Conservation (phyloP, 2,888 invertebrate species). For the Gisinianus flammeolus region DNA sequence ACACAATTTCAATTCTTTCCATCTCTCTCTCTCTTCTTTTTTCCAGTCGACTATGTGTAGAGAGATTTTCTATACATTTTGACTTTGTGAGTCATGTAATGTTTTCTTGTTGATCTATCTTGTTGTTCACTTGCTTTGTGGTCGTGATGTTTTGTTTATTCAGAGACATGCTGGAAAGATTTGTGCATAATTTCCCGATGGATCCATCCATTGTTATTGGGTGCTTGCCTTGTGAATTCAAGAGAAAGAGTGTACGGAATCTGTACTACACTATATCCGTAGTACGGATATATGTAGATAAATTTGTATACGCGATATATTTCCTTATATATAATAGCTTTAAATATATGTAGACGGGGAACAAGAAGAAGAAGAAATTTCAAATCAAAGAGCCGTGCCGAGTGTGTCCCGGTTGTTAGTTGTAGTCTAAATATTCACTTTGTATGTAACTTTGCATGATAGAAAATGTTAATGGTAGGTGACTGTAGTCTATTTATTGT, state of each 20-base stretch:
- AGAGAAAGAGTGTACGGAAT: no score
- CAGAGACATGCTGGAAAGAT: slow-evolving; percentile 34
- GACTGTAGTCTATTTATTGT: not conserved
- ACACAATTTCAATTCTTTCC: no score
- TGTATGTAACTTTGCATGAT: slow-evolving; percentile 22
- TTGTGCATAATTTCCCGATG: slow-evolving; percentile 37
- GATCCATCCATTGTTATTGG: slow-evolving; percentile 33
- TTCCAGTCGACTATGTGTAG: no score
- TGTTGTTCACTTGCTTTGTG: slow-evolving; percentile 25
- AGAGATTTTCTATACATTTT: no score
- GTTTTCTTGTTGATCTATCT: slow-evolving; percentile 20
- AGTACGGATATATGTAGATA: no score
- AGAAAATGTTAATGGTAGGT: slow-evolving; percentile 22
- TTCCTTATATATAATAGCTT: not conserved
- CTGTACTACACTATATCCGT: no score
- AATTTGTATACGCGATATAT: no score
- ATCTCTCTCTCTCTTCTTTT: not conserved
- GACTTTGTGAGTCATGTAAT: not conserved
- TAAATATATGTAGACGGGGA: not conserved
- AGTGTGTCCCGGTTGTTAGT: not conserved
- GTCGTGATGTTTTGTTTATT: slow-evolving; percentile 38
- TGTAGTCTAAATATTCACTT: slow-evolving; percentile 12
- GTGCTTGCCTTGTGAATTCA: slow-evolving; percentile 19
- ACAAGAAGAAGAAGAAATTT: not conserved
- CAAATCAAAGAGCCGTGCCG: slow-evolving; percentile 13